A percentile compares a stretch with the other conserved stretches of the same genome.
phyloP scores from a whole-genome alignment of 2,113 vertebrate species.

The Tonatia bakeri region DNA sequence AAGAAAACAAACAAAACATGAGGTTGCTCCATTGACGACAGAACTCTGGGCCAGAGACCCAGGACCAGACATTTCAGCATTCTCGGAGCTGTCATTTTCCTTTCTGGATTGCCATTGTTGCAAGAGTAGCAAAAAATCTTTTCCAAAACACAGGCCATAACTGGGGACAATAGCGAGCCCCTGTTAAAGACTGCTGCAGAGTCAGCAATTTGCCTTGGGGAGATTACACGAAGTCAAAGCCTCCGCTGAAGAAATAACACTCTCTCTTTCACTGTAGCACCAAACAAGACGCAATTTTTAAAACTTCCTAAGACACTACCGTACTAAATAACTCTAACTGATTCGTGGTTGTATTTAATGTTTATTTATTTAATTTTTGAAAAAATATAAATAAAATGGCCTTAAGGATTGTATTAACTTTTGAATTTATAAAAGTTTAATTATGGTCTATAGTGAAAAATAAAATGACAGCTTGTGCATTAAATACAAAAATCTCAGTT shows the following conservation, averaged over 20 bases:
- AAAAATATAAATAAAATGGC: background rate
- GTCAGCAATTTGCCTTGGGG: background rate
- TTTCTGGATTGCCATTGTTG: background rate
- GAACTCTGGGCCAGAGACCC: background rate
- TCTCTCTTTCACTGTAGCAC: background rate
- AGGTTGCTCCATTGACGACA: background rate
- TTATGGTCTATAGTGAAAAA: background rate
- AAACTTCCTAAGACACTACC: background rate
- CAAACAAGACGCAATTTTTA: background rate
- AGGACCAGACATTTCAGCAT: background rate
- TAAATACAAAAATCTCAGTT: background rate
- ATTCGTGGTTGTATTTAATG: background rate
- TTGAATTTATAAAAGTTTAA: background rate
- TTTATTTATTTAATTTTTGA: background rate
- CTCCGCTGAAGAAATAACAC: background rate
- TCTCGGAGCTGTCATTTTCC: background rate
- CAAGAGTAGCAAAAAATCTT: background rate
- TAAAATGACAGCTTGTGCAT: background rate
- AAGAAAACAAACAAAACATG: background rate
- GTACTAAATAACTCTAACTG: background rate
- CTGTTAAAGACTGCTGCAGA: background rate
- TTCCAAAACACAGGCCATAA: background rate
- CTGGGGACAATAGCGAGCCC: background rate
- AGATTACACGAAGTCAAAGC: background rate
- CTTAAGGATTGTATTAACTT: background rate